Percentiles rank a stretch among this genome's conserved stretches.
These are phyloP conservation scores for Mizuhopecten yessoensis DNA, from an alignment of 1,140 invertebrate genomes.

Conservation along the genomic window DNA sequence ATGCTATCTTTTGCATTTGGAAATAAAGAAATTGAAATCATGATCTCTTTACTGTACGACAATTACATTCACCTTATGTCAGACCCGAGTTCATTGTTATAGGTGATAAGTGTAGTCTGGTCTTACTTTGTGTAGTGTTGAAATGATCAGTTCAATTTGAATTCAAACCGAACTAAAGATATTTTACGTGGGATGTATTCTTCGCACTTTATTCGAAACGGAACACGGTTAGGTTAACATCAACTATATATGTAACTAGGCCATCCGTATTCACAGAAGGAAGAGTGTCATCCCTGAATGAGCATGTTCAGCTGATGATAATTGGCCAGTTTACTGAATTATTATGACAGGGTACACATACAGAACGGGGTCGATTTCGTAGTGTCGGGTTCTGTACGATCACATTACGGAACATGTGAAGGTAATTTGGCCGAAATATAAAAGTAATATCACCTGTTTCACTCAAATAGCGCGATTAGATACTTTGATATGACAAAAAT, in stretches of 20 bases:
- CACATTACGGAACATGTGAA: background rate
- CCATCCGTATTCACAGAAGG: background rate
- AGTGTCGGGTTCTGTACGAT: background rate
- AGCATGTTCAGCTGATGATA: slow-evolving; percentile 13
- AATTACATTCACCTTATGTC: background rate
- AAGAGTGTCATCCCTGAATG: slow-evolving; percentile 10
- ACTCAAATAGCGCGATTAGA: background rate
- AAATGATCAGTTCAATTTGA: background rate
- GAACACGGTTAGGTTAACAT: background rate
- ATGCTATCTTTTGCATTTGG: too few relatives aligned
- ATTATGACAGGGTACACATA: background rate
- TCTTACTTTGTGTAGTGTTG: background rate
- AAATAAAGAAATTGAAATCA: too few relatives aligned
- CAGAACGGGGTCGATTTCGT: background rate
- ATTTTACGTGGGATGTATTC: background rate
- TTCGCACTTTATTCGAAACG: slow-evolving; percentile 5
- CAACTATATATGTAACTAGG: background rate
- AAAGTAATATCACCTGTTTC: background rate
- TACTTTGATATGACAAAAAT: background rate
- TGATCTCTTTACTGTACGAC: background rate
- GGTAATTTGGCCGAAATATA: background rate
- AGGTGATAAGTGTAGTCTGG: background rate
- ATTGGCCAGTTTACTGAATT: background rate
- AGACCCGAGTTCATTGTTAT: background rate
- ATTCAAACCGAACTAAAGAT: background rate